Evolutionary conservation across 2,888 invertebrate species (phyloP).

Genomic region (Cordilura impudica): DNA sequence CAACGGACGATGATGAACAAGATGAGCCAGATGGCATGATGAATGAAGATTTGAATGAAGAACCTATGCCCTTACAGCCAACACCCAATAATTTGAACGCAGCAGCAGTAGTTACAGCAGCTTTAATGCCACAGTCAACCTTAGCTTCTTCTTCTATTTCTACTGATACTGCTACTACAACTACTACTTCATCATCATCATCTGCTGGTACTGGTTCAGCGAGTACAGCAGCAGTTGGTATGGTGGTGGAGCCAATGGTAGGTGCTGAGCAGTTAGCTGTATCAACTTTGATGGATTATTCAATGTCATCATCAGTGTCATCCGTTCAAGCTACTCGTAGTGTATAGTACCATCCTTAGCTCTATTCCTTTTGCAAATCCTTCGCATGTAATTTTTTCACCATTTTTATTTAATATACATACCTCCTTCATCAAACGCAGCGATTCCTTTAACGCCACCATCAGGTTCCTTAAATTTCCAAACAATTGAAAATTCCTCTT

Average conservation of each 20-base stretch:
- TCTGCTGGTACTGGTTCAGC: conserved; percentile 17
- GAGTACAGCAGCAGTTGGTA: conserved; percentile 18
- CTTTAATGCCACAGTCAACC: conserved; percentile 47
- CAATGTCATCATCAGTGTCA: conserved; percentile 41
- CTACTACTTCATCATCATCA: conserved; percentile 14
- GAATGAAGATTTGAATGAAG: conserved; percentile 45
- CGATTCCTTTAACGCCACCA: conserved; percentile 15
- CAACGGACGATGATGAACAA: conserved; percentile 63
- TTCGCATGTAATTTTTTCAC: conserved; percentile 61
- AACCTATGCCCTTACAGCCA: conserved; percentile 58
- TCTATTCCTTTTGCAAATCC: conserved; percentile 41
- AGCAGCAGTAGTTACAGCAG: conserved; percentile 15
- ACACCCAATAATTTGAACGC: too few relatives aligned
- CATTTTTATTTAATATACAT: conserved; percentile 62
- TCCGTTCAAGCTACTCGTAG: neutral
- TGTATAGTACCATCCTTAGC: conserved; percentile 32
- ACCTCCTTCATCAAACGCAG: neutral
- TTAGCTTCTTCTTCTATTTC: conserved; percentile 49
- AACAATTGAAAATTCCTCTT: conserved; percentile 13
- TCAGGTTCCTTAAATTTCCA: conserved; percentile 6
- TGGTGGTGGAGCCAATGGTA: conserved; percentile 58
- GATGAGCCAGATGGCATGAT: conserved; percentile 45
- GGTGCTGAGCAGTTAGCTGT: conserved; percentile 55
- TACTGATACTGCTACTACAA: conserved; percentile 14
- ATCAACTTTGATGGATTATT: conserved; percentile 40